Percentiles rank a stretch among this genome's conserved stretches.
Conservation (phyloP, 2,797 vertebrate species). For the Bufotes viridis region DNA sequence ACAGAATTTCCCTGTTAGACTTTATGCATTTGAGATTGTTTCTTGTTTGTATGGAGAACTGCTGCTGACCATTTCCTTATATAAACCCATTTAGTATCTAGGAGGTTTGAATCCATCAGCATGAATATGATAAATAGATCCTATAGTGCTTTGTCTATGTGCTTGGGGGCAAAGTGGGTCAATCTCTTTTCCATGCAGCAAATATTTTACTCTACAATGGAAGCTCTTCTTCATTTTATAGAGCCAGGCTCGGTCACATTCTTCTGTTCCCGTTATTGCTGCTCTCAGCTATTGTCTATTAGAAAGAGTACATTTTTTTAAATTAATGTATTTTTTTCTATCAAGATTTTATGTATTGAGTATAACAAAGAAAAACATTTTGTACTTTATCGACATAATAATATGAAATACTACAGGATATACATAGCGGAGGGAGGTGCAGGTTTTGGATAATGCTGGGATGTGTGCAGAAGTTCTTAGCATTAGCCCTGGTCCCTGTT, state of each 20-base stretch:
- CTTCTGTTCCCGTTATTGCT: neutral
- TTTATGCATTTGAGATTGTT: too few relatives aligned
- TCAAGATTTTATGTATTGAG: neutral
- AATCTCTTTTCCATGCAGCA: neutral
- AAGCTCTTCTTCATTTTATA: neutral
- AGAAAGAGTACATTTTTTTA: too few relatives aligned
- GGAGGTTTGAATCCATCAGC: neutral
- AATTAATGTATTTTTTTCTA: neutral
- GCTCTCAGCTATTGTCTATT: neutral
- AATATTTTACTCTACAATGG: neutral
- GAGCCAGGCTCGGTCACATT: neutral
- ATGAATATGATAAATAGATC: neutral
- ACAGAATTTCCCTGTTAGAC: neutral
- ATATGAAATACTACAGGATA: neutral
- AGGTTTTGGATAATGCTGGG: neutral
- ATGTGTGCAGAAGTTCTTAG: neutral
- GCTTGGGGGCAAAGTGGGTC: neutral
- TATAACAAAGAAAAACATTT: neutral
- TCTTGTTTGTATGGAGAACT: neutral
- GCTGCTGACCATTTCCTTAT: neutral
- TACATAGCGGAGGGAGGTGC: neutral
- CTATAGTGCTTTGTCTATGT: neutral
- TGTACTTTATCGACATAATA: neutral
- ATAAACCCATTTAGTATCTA: neutral
- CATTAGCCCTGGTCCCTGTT: slow-evolving; percentile 1